Evolutionary conservation across 2,113 vertebrate species (phyloP).

Genomic region (Anguilla rostrata): DNA sequence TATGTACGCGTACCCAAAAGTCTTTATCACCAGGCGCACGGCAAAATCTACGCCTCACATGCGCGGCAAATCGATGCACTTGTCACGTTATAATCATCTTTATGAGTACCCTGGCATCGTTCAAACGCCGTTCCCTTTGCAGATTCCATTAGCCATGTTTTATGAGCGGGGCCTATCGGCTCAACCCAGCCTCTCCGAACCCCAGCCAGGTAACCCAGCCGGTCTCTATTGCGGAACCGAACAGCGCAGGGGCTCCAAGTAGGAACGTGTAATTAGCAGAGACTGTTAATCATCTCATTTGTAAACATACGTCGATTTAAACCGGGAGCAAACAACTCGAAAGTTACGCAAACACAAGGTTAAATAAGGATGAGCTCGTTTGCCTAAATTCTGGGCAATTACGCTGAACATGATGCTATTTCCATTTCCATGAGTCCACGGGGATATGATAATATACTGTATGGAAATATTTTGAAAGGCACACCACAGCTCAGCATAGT

Average conservation of each 20-base stretch:
- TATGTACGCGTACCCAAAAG: not conserved
- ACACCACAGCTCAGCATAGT: slow-evolving; percentile 41
- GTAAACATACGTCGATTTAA: slow-evolving; percentile 60
- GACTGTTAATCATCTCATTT: slow-evolving; percentile 61
- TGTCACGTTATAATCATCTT: not conserved
- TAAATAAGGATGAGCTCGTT: slow-evolving; percentile 64
- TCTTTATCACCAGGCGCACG: not conserved
- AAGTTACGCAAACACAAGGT: slow-evolving; percentile 55
- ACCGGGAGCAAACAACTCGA: slow-evolving; percentile 63
- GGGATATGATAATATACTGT: slow-evolving; percentile 64
- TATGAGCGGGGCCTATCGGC: slow-evolving; percentile 5
- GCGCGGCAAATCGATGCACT: not conserved
- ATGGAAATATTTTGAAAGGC: slow-evolving; percentile 23
- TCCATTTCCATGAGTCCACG: slow-evolving; percentile 58
- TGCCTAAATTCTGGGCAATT: slow-evolving; percentile 65
- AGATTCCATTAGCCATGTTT: not conserved
- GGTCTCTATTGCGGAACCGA: slow-evolving; percentile 12
- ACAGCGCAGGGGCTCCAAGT: slow-evolving; percentile 32
- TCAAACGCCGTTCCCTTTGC: not conserved
- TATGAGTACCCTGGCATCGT: not conserved
- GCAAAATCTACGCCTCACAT: not conserved
- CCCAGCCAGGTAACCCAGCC: slow-evolving; percentile 8
- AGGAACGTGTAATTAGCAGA: slow-evolving; percentile 49
- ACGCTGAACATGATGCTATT: slow-evolving; percentile 65
- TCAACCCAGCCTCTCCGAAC: not conserved